Base-by-base conservation (phyloP, 2,113 vertebrate species). In the Cettia cetti region DNA sequence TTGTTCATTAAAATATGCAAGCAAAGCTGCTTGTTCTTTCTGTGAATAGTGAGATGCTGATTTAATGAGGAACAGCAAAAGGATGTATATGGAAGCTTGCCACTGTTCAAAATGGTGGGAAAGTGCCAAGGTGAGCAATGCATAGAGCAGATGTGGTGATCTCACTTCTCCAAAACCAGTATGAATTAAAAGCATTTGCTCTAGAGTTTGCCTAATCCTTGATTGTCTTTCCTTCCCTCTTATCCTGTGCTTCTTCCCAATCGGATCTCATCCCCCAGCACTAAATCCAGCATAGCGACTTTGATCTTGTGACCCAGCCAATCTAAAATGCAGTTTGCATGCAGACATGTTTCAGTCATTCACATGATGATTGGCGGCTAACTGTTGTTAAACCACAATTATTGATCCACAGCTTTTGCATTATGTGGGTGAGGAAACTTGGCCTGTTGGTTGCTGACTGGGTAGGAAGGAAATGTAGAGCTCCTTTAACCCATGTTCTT, bases 371-470 rank as follows among this genome's bases (percentile, higher is more conserved):
- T 97, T 96, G 96, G 94, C 83, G 86, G 89, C 96, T 97, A 96
- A 88, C 88, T 96, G 92, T 96, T 97, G 96, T 96, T 97, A 97
- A 97, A 98, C 95, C 93, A 95, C 96, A 94, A 47, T 95, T 97
- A 98, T 97, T 96, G 97, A 98, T 98, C 96, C 92, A 91, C 95
- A 92, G 88, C 93, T 69, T 63, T 92, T 96, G 97, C 93, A 96
- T 94, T 96, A 92, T 80, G 85, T 78, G 80, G 82, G 80, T 97
- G 92, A 97, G 94, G 93, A 89, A 97, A 95, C 40, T 10, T 56
- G 79, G 94, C 82, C 94, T 95, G 81, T 94, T 81, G 24, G 82
- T 74, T 97, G 89, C 85, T 90, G 87, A 91, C 89, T 94, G 90
- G 96, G 92, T 93, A 50, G 82, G 86, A 97, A 96, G 94, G 94